Evolutionary conservation across 2,797 vertebrate species (phyloP).

Genomic region (Myiotriccus ornatus): DNA sequence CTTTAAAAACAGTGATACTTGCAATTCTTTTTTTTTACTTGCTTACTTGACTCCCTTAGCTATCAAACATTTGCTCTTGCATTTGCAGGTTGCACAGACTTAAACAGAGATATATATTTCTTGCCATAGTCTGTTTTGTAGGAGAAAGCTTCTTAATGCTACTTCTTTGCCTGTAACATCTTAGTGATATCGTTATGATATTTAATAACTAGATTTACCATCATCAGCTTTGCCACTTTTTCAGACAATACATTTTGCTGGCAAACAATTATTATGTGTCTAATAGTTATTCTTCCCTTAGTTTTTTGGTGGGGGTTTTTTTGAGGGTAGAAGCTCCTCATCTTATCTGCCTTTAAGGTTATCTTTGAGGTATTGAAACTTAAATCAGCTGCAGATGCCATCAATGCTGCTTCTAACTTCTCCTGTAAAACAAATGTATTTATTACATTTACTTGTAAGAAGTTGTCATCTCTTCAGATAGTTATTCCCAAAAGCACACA

Average conservation of each 20-base stretch:
- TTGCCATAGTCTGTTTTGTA: not conserved
- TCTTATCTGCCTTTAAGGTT: not conserved
- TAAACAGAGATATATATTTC: not conserved
- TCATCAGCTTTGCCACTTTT: not conserved
- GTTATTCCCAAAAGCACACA: not conserved
- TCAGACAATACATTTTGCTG: not conserved
- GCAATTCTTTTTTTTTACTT: not conserved
- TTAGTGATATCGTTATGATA: not conserved
- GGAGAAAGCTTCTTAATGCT: not conserved
- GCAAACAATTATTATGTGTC: not conserved
- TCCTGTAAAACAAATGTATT: not conserved
- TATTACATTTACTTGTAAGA: not conserved
- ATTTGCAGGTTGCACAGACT: rapidly evolving
- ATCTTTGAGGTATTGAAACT: not conserved
- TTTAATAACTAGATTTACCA: not conserved
- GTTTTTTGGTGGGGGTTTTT: not conserved
- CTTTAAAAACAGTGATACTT: not conserved
- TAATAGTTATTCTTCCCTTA: not conserved
- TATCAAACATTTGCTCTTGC: not conserved
- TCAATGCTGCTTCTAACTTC: not conserved
- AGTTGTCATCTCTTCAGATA: not conserved
- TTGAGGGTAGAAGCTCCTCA: not conserved
- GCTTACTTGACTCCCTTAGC: not conserved
- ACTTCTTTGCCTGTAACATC: not conserved
- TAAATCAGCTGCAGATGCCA: not conserved